A percentile compares a stretch with the other conserved stretches of the same genome.
phyloP scores from a whole-genome alignment of 1,140 invertebrate genomes.

The Drosophila virilis region DNA sequence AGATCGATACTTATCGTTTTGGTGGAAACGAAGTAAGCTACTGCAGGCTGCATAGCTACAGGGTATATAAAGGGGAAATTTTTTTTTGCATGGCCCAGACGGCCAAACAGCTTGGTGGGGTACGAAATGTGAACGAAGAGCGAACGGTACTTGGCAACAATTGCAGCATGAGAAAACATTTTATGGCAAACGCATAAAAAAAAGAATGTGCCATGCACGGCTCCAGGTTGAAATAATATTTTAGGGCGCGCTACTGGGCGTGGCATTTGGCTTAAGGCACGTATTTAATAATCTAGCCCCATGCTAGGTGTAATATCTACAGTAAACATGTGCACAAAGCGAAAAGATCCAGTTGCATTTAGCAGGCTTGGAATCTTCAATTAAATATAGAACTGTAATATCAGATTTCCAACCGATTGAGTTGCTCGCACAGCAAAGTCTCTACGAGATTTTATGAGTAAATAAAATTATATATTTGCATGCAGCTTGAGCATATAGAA shows the following conservation, averaged over 20 bases:
- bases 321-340: background rate
- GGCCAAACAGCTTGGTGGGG: background rate
- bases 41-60: background rate
- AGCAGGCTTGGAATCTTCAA: too few relatives aligned
- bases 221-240: conserved; percentile 66
- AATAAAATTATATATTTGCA: too few relatives aligned
- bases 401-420: background rate
- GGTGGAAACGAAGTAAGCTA: too few relatives aligned
- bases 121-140: conserved; percentile 10
- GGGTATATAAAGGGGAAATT: conserved; percentile 13
- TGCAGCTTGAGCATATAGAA: too few relatives aligned
- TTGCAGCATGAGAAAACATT: conserved; percentile 74
- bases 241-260: conserved; percentile 22
- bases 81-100: conserved; percentile 4
- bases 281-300: conserved; percentile 1
- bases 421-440: background rate
- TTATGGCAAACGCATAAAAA: conserved; percentile 59
- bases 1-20: too few relatives aligned
- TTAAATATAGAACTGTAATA: background rate
- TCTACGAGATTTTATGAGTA: background rate
- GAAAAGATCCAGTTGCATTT: background rate
- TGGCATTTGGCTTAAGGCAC: background rate
- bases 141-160: conserved; percentile 77
- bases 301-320: background rate
- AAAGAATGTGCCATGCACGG: conserved; percentile 50